These are phyloP conservation scores for Drosophila acutilabella DNA, from an alignment of 2,888 invertebrate species.

Conservation along the genomic window DNA sequence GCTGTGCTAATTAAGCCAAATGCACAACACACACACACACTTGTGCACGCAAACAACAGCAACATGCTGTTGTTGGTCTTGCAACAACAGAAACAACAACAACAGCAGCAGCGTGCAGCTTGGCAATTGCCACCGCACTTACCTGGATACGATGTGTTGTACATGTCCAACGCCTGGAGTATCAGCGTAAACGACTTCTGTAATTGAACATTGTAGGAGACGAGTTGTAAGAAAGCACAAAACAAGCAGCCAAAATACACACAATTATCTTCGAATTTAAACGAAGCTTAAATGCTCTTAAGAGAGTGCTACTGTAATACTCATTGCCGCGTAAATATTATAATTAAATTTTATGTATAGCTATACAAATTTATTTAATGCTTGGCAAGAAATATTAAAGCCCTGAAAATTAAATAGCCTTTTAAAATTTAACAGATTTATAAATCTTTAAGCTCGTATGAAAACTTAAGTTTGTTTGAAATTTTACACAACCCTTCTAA, in stretches of 20 bases:
- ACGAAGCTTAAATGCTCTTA: slow-evolving; percentile 8
- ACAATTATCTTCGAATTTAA: background rate
- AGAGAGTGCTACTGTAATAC: too few species aligned
- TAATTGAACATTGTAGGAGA: slow-evolving; percentile 83
- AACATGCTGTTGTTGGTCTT: background rate
- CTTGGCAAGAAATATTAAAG: too few species aligned
- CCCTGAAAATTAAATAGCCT: too few species aligned
- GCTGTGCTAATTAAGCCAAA: slow-evolving; percentile 77
- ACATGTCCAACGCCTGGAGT: slow-evolving; percentile 95
- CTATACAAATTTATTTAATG: too few species aligned
- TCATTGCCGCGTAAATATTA: too few species aligned
- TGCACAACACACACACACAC: slow-evolving; percentile 46
- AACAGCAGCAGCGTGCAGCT: slow-evolving; percentile 38
- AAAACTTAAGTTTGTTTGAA: too few species aligned
- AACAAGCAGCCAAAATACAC: slow-evolving; percentile 9
- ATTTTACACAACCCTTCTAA: too few species aligned
- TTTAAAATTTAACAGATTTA: too few species aligned
- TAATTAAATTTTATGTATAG: too few species aligned
- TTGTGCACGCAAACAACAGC: slow-evolving; percentile 12
- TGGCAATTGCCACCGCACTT: slow-evolving; percentile 83
- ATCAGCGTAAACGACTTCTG: slow-evolving; percentile 97
- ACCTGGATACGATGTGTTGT: slow-evolving; percentile 90
- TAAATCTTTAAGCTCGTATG: too few species aligned
- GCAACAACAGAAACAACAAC: slow-evolving; percentile 32
- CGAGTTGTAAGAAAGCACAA: slow-evolving; percentile 21